phyloP scores from a whole-genome alignment of 1,140 invertebrate genomes.

The Zelostemma sp. region DNA sequence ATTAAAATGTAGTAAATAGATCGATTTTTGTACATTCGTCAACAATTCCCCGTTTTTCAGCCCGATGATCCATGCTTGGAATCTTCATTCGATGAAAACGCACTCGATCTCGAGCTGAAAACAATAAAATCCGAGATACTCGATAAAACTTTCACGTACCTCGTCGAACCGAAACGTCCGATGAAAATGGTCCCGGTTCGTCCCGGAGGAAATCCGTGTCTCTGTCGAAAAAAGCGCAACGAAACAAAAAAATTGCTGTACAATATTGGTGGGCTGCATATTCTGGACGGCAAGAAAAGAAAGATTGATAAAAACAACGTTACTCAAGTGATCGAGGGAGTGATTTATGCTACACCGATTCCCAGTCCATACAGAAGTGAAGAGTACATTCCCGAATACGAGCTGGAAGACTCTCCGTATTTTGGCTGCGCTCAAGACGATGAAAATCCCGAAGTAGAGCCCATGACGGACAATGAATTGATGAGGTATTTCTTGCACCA shows the following conservation, averaged over 20 bases:
- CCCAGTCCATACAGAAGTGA: constrained; percentile 52
- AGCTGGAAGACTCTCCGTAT: constrained; percentile 49
- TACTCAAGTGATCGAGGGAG: constrained; percentile 46
- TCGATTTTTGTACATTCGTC: neutral
- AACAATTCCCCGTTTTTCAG: neutral
- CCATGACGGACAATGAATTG: constrained; percentile 41
- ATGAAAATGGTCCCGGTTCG: constrained; percentile 38
- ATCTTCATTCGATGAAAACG: constrained; percentile 7
- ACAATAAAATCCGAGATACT: constrained; percentile 44
- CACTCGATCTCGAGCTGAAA: constrained; percentile 47
- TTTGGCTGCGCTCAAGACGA: constrained; percentile 1
- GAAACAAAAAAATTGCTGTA: constrained; percentile 50
- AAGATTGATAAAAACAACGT: constrained; percentile 4
- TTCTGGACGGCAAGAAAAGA: neutral
- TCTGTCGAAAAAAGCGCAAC: constrained; percentile 55
- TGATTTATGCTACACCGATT: constrained; percentile 49
- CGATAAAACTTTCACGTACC: constrained; percentile 51
- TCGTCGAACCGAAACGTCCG: constrained; percentile 43
- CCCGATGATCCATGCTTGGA: neutral
- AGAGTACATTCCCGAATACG: constrained; percentile 61
- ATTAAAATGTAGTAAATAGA: neutral
- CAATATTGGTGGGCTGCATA: constrained; percentile 31
- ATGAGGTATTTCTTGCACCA: constrained; percentile 37
- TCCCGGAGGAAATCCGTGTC: constrained; percentile 48
- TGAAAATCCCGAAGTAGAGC: constrained; percentile 12